Evolutionary conservation across 35 echinoderm and acorn worm species (phyloP).

Genomic region (Eucidaris tribuloides): DNA sequence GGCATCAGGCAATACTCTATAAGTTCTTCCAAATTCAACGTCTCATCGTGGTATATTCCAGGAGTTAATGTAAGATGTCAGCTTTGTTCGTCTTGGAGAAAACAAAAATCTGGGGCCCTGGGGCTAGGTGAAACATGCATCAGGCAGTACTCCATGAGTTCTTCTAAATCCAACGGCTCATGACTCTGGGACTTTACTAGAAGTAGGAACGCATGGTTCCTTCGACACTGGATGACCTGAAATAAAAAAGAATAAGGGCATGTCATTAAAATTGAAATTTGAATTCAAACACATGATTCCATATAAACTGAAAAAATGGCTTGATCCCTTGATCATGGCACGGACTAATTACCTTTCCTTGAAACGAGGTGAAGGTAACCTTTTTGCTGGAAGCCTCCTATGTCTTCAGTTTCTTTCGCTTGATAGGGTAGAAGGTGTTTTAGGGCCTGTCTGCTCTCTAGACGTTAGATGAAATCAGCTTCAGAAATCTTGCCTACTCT

Average conservation of each 20-base stretch:
- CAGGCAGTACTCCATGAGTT: slow-evolving; percentile 61
- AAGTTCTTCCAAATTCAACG: slow-evolving; percentile 22
- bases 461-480: slow-evolving; percentile 39
- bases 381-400: not conserved
- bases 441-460: slow-evolving; percentile 24
- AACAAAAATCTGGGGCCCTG: slow-evolving; percentile 60
- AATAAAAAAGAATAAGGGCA: too few relatives aligned
- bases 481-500: slow-evolving; percentile 36
- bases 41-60: slow-evolving; percentile 7
- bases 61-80: slow-evolving; percentile 32
- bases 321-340: too few relatives aligned
- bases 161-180: slow-evolving; percentile 26
- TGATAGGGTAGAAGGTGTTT: slow-evolving; percentile 4
- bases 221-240: slow-evolving; percentile 59
- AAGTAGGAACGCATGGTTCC: slow-evolving; percentile 47
- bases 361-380: not conserved
- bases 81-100: slow-evolving; percentile 64
- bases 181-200: slow-evolving; percentile 37
- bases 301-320: too few relatives aligned
- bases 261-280: too few relatives aligned
- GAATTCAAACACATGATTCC: too few relatives aligned
- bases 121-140: slow-evolving; percentile 64
- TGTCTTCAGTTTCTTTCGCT: slow-evolving; percentile 7
- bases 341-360: not conserved
- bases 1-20: slow-evolving; percentile 42